These are phyloP conservation scores for Himalopsyche anomala DNA, from an alignment of 2,888 invertebrate genomes.

Conservation along the genomic window DNA sequence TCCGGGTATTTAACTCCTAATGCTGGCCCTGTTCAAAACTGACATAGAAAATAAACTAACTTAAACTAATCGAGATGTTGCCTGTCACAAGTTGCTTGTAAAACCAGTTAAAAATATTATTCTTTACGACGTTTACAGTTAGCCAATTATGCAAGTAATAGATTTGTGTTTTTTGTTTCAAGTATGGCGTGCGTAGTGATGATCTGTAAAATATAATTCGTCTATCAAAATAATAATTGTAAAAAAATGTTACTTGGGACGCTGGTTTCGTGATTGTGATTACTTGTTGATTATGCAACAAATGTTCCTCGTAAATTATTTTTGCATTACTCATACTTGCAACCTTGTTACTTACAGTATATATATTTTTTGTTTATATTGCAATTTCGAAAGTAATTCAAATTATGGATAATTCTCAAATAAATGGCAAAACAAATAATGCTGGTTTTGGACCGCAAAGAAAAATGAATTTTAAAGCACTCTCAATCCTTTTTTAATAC, in stretches of 20 bases:
- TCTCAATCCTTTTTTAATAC: no score
- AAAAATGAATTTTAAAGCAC: no score
- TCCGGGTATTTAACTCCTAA: no score
- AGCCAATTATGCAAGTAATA: constrained; percentile 7
- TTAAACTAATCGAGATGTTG: constrained; percentile 5
- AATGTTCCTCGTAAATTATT: not conserved
- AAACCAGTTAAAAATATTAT: constrained; percentile 19
- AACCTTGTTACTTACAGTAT: no score
- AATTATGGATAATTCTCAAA: no score
- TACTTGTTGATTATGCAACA: not conserved
- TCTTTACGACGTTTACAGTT: constrained; percentile 9
- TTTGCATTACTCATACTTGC: not conserved
- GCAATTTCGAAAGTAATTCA: no score
- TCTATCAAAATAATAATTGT: not conserved
- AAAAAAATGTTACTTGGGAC: not conserved
- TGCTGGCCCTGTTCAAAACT: no score
- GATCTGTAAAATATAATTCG: not conserved
- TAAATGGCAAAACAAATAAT: no score
- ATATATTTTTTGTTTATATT: no score
- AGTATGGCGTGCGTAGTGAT: constrained; percentile 10
- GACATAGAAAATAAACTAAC: no score
- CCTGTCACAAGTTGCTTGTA: constrained; percentile 19
- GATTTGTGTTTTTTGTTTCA: not conserved
- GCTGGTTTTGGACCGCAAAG: no score
- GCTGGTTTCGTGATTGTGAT: constrained; percentile 7